phyloP scores from a whole-genome alignment of 2,888 invertebrate genomes.

The Stenoptilia bipunctidactyla region DNA sequence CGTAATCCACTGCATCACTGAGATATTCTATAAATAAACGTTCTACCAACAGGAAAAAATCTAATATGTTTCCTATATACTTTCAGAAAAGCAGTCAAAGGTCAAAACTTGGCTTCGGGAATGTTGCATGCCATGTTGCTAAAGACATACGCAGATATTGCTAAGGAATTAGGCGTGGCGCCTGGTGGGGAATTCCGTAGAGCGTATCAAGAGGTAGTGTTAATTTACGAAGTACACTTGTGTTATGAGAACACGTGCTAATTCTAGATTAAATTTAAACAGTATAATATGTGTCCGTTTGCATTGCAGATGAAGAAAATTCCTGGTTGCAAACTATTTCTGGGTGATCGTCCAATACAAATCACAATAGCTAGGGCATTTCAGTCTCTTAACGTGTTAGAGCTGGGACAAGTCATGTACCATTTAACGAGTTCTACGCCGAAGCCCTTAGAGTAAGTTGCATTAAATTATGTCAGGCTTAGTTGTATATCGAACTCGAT shows the following conservation, averaged over 20 bases:
- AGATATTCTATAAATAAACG: too few relatives aligned
- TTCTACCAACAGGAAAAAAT: slow-evolving; percentile 24
- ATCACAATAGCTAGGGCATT: slow-evolving; percentile 61
- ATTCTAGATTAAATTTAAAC: not conserved
- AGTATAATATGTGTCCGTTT: not conserved
- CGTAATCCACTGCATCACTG: too few relatives aligned
- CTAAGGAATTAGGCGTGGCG: slow-evolving; percentile 58
- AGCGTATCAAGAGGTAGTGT: slow-evolving; percentile 54
- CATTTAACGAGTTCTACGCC: slow-evolving; percentile 50
- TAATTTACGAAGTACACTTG: not conserved
- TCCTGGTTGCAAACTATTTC: slow-evolving; percentile 57
- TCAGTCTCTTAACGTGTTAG: slow-evolving; percentile 48
- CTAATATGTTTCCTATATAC: slow-evolving; percentile 31
- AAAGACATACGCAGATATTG: slow-evolving; percentile 60
- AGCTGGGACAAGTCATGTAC: slow-evolving; percentile 55
- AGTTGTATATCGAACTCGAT: too few relatives aligned
- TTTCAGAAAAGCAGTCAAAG: slow-evolving; percentile 48
- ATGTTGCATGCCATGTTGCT: slow-evolving; percentile 60
- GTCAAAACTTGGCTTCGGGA: slow-evolving; percentile 52
- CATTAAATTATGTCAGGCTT: too few relatives aligned
- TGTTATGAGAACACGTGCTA: not conserved
- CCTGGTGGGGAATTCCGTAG: slow-evolving; percentile 61
- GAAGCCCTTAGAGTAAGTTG: slow-evolving; percentile 51
- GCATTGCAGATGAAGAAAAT: slow-evolving; percentile 55
- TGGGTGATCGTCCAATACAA: slow-evolving; percentile 59